These are phyloP conservation scores for Denticeps clupeoides DNA, from an alignment of 2,797 vertebrate species.

Conservation along the genomic window DNA sequence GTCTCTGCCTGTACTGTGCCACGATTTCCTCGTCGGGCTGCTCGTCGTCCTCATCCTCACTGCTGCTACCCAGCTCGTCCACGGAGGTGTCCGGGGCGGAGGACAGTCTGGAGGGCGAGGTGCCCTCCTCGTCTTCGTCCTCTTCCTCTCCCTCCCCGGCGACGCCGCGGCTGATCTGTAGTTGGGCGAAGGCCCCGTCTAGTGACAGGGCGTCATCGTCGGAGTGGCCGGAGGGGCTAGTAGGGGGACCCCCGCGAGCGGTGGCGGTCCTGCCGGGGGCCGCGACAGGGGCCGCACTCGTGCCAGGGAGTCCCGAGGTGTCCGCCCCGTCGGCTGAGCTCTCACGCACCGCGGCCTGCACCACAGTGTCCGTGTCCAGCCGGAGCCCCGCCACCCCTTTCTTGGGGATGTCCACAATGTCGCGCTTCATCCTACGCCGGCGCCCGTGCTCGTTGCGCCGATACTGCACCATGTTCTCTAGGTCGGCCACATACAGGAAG, in stretches of 20 bases:
- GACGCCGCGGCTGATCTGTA: slow-evolving; percentile 61
- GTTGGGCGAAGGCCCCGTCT: slow-evolving; percentile 77
- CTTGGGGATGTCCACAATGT: slow-evolving; percentile 86
- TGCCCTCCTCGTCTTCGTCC: slow-evolving; percentile 59
- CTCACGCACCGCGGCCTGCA: slow-evolving; percentile 43
- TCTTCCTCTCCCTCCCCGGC: slow-evolving; percentile 68
- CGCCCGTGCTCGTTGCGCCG: slow-evolving; percentile 88
- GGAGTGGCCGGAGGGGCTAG: slow-evolving; percentile 47
- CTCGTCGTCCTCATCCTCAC: slow-evolving; percentile 64
- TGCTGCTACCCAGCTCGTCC: slow-evolving; percentile 68
- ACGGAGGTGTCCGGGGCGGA: slow-evolving; percentile 64
- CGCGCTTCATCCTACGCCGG: slow-evolving; percentile 88
- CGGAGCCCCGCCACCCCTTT: slow-evolving; percentile 92
- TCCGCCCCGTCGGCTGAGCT: slow-evolving; percentile 81
- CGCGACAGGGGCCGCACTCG: neutral
- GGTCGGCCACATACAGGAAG: slow-evolving; percentile 88
- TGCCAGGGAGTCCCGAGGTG: slow-evolving; percentile 12
- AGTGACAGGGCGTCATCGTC: slow-evolving; percentile 57
- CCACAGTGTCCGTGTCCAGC: slow-evolving; percentile 51
- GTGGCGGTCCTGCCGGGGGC: slow-evolving; percentile 20
- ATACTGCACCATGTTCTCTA: slow-evolving; percentile 97
- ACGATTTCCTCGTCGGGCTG: slow-evolving; percentile 20
- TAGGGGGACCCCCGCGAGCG: slow-evolving; percentile 62
- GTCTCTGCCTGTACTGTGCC: slow-evolving; percentile 69
- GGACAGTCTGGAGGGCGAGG: slow-evolving; percentile 42